Conservation (phyloP, 2,113 vertebrate genomes). For the Lepus timidus region DNA sequence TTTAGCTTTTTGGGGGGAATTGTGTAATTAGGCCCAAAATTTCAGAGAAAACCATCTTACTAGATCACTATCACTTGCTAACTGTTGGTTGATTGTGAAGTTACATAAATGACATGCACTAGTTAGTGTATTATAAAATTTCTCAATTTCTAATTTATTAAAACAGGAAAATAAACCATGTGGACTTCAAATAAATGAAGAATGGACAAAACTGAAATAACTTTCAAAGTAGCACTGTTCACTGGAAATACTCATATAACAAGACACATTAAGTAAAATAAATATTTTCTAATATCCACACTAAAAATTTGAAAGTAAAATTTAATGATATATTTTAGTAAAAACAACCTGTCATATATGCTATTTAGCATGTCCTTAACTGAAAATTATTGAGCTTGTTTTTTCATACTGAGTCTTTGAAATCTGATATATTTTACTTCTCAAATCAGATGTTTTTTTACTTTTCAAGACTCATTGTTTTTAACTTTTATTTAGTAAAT, state of each 20-base stretch:
- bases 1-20: not conserved
- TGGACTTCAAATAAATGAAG: not conserved
- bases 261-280: not conserved
- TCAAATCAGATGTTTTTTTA: not conserved
- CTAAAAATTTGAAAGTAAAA: not conserved
- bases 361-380: not conserved
- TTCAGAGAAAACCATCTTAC: not conserved
- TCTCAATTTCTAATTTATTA: not conserved
- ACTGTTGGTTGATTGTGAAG: not conserved
- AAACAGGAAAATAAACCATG: not conserved
- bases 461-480: too few relatives aligned
- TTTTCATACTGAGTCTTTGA: not conserved
- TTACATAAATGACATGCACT: not conserved
- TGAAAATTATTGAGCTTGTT: not conserved
- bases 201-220: not conserved
- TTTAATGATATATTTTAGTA: not conserved
- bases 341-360: not conserved
- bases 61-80: not conserved
- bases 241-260: not conserved
- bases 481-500: too few relatives aligned
- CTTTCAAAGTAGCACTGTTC: not conserved
- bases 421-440: not conserved
- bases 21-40: not conserved
- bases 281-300: not conserved
- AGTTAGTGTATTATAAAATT: not conserved